These are phyloP conservation scores for Pygoscelis adeliae DNA, from an alignment of 2,113 vertebrate genomes.

Conservation along the genomic window DNA sequence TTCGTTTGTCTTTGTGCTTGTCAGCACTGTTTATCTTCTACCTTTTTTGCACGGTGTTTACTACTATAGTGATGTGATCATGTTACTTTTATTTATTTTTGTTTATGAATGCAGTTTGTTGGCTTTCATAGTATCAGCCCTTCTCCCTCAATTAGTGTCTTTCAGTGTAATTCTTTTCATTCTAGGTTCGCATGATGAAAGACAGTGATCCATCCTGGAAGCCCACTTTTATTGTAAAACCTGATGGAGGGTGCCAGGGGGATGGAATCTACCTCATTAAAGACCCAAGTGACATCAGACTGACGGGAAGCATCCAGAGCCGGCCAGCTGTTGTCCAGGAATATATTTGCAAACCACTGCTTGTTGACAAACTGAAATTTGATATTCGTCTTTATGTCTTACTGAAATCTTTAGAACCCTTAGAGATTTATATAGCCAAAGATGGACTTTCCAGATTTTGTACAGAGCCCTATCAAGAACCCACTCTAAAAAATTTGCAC, in stretches of 20 bases:
- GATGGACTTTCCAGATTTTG: slow-evolving; percentile 96
- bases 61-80: not conserved
- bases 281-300: slow-evolving; percentile 86
- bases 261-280: slow-evolving; percentile 99
- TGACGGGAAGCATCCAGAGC: slow-evolving; percentile 78
- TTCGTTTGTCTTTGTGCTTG: not conserved
- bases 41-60: not conserved
- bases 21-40: not conserved
- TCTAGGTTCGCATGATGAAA: slow-evolving; percentile 85
- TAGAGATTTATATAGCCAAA: slow-evolving; percentile 97
- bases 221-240: slow-evolving; percentile 95
- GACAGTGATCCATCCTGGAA: slow-evolving; percentile 82
- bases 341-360: slow-evolving; percentile 91
- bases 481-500: slow-evolving; percentile 89
- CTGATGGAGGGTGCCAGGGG: slow-evolving; percentile 94
- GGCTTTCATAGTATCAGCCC: not conserved
- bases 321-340: slow-evolving; percentile 93
- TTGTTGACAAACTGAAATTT: slow-evolving; percentile 96
- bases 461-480: slow-evolving; percentile 96
- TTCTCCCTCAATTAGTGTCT: not conserved
- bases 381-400: slow-evolving; percentile 96
- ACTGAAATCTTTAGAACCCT: slow-evolving; percentile 89
- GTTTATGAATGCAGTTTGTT: not conserved
- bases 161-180: not conserved
- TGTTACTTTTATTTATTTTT: not conserved